These are phyloP conservation scores for Pseudonaja textilis DNA, from an alignment of 2,113 vertebrate genomes.

Conservation along the genomic window DNA sequence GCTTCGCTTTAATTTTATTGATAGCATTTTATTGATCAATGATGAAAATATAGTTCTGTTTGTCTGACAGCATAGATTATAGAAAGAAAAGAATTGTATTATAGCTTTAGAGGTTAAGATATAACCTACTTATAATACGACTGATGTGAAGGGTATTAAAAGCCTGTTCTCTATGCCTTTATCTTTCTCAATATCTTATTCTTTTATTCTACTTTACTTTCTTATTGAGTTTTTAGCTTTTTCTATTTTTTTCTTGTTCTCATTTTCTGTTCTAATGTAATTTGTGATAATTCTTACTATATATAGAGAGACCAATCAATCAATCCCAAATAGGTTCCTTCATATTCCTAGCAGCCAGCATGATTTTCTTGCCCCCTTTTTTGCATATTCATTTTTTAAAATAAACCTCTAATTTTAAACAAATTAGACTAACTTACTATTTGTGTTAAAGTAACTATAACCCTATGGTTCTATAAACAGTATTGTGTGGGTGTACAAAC, in stretches of 20 bases:
- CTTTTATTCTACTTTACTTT: neutral
- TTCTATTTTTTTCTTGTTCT: neutral
- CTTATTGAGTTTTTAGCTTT: neutral
- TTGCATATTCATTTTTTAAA: neutral
- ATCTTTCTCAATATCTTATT: neutral
- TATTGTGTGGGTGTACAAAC: neutral
- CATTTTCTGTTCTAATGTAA: neutral
- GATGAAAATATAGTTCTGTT: neutral
- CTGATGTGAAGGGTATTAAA: neutral
- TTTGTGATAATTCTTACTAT: neutral
- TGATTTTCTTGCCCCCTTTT: neutral
- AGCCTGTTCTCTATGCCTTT: neutral
- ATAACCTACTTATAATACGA: neutral
- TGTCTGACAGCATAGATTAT: neutral
- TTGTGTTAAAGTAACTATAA: neutral
- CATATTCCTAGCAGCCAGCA: too few relatives aligned
- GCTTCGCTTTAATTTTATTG: neutral
- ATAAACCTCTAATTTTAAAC: neutral
- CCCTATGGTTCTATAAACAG: neutral
- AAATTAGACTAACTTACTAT: neutral
- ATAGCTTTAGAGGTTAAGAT: neutral
- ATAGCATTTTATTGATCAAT: neutral
- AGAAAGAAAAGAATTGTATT: neutral
- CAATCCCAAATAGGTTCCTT: too few relatives aligned
- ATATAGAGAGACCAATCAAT: too few relatives aligned